Base-by-base conservation (phyloP, 2,113 vertebrate species). In the Saguinus midas region DNA sequence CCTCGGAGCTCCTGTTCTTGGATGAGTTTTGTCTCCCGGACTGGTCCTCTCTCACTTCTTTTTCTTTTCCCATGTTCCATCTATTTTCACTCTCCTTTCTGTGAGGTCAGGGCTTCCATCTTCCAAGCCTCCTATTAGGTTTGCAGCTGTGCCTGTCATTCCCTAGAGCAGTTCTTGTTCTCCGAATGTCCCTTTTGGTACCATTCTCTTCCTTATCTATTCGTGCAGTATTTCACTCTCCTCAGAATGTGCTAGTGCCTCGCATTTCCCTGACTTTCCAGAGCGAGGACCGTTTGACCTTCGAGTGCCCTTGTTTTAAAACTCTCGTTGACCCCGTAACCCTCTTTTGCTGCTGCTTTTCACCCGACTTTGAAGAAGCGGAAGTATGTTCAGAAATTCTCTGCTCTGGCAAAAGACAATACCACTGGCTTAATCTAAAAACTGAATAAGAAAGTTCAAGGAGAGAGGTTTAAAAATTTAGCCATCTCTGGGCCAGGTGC, bases 201-300 rank as follows among this genome's bases (percentile, higher is more conserved):
- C 25, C 81, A 14, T 12, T 1, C 17, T 37, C 29, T 12, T 8
- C 52, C 57, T 37, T 9, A 21, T 21, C 8, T 52, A n/a, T 0
- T 1, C 70, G 29, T 8, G n/a, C 35, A 1, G 7, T 5, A 0
- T 21, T 20, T 40, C 45, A 5, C 57, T 20, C 13, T 61, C 55
- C 17, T 45, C n/a, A 55, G 45, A 37, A 8, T 32, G 4, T 48
- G 25, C 64, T 57, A 20, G 37, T 20, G 5, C 8, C 7, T 23
- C 0, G 11, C 25, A 0, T 48, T 6, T 27, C 32, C 17, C 5
- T 2, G 6, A 37, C 20, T 18, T 27, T 18, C 2, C 35, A n/a
- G 32, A 52, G 40, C 0, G 10, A 12, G 64, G 25, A 14, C 1
- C 0, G 0, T 14, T 25, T 18, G 3, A 1, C 17, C 45, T 66